These are phyloP conservation scores for Ictidomys tridecemlineatus DNA, from an alignment of 2,113 vertebrate species.

Conservation along the genomic window DNA sequence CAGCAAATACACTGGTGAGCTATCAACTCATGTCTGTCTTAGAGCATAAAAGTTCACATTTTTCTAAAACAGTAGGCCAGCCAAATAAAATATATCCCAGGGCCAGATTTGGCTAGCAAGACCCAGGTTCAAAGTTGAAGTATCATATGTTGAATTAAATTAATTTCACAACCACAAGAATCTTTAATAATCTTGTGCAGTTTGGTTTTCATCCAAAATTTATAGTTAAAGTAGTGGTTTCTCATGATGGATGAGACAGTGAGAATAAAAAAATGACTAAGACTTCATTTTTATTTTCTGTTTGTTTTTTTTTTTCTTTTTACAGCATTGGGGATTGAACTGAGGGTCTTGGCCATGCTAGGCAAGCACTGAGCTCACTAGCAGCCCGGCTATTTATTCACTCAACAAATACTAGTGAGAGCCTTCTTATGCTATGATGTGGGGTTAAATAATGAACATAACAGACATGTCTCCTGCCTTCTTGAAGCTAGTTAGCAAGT, in stretches of 20 bases:
- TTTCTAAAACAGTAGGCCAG: constrained; percentile 46
- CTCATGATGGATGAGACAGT: constrained; percentile 35
- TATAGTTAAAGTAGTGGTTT: constrained; percentile 58
- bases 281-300: neutral
- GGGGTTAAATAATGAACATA: neutral
- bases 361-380: neutral
- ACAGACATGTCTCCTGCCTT: neutral
- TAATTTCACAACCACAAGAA: constrained; percentile 70
- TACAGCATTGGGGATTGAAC: neutral
- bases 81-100: constrained; percentile 70
- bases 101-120: constrained; percentile 60
- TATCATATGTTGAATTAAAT: constrained; percentile 64
- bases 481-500: constrained; percentile 1
- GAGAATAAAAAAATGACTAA: constrained; percentile 28
- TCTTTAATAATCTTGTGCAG: constrained; percentile 7
- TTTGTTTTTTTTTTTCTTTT: too few species aligned
- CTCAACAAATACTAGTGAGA: constrained; percentile 33
- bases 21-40: constrained; percentile 36
- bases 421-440: neutral
- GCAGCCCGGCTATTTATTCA: neutral
- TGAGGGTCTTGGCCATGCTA: too few species aligned
- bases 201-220: constrained; percentile 69
- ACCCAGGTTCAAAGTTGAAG: constrained; percentile 56
- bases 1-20: constrained; percentile 2
- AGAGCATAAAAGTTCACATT: constrained; percentile 49